phyloP scores from a whole-genome alignment of 2,797 vertebrate genomes.

The Clarias fuscus region DNA sequence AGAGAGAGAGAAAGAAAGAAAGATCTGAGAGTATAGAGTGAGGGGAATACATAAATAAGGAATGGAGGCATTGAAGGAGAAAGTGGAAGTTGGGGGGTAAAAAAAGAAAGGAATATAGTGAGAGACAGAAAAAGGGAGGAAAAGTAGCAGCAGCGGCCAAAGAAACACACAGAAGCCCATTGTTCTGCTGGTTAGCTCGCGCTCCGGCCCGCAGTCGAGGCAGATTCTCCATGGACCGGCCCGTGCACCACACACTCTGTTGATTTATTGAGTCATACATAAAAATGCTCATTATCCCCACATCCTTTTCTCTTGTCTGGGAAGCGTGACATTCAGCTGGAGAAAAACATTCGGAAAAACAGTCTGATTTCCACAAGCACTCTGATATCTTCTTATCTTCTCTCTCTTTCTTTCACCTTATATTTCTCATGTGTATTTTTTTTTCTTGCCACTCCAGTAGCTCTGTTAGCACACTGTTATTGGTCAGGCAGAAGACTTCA shows the following conservation, averaged over 20 bases:
- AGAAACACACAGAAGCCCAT: constrained; percentile 84
- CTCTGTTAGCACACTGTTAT: constrained; percentile 13
- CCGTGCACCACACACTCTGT: constrained; percentile 65
- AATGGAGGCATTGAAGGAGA: constrained; percentile 38
- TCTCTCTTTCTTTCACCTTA: not conserved
- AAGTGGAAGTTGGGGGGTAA: constrained; percentile 29
- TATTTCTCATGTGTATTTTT: constrained; percentile 8
- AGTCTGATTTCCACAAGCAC: constrained; percentile 52
- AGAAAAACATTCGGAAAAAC: constrained; percentile 48
- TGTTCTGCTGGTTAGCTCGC: constrained; percentile 81
- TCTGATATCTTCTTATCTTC: constrained; percentile 30
- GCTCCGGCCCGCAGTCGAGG: constrained; percentile 66
- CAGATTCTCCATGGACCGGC: constrained; percentile 65
- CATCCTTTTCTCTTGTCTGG: constrained; percentile 58
- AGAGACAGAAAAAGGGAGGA: constrained; percentile 37
- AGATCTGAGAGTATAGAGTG: constrained; percentile 59
- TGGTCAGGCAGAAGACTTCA: not conserved
- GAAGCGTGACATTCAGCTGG: constrained; percentile 49
- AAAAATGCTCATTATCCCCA: constrained; percentile 77
- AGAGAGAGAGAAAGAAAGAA: constrained; percentile 52
- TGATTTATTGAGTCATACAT: constrained; percentile 82
- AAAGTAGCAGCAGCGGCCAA: constrained; percentile 53
- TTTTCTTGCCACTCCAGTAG: constrained; percentile 22
- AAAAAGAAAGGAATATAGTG: constrained; percentile 43
- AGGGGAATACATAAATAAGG: constrained; percentile 58